Evolutionary conservation across 2,888 invertebrate genomes (phyloP).

Genomic region (Drosophila anomalipes): DNA sequence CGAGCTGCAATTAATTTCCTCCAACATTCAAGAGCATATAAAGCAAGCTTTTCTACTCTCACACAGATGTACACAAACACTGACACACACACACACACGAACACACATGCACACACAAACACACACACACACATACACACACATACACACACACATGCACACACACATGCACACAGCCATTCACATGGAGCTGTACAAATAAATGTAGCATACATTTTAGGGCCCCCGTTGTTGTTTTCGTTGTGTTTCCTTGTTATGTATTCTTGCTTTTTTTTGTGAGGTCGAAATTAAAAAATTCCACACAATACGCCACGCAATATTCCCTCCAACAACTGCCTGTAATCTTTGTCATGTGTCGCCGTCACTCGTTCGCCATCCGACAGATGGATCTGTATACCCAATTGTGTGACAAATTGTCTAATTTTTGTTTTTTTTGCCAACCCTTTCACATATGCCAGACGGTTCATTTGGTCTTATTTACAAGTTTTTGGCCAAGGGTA

Average conservation of each 20-base stretch:
- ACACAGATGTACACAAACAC: slow-evolving; percentile 6
- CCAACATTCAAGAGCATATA: slow-evolving; percentile 16
- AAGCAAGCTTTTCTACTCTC: slow-evolving; percentile 4
- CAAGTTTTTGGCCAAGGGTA: slow-evolving; percentile 19
- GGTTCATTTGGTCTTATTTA: slow-evolving; percentile 37
- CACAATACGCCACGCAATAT: slow-evolving; percentile 51
- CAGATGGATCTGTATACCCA: slow-evolving; percentile 51
- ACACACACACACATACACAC: slow-evolving; percentile 15
- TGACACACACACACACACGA: background rate
- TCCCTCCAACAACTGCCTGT: slow-evolving; percentile 29
- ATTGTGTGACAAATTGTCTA: slow-evolving; percentile 78
- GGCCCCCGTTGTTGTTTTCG: slow-evolving; percentile 11
- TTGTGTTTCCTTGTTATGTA: slow-evolving; percentile 17
- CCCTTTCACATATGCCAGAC: slow-evolving; percentile 38
- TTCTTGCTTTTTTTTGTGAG: slow-evolving; percentile 34
- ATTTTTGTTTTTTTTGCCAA: slow-evolving; percentile 45
- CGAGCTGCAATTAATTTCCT: slow-evolving; percentile 70
- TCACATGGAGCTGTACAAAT: slow-evolving; percentile 26
- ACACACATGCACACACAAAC: background rate
- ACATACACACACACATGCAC: background rate
- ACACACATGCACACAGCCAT: slow-evolving; percentile 1
- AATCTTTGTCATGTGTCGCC: slow-evolving; percentile 68
- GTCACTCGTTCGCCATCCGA: slow-evolving; percentile 40
- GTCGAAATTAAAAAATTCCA: slow-evolving; percentile 78
- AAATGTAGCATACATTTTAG: slow-evolving; percentile 46